Base-by-base conservation (phyloP, 2,113 vertebrate species). In the Scortum barcoo region DNA sequence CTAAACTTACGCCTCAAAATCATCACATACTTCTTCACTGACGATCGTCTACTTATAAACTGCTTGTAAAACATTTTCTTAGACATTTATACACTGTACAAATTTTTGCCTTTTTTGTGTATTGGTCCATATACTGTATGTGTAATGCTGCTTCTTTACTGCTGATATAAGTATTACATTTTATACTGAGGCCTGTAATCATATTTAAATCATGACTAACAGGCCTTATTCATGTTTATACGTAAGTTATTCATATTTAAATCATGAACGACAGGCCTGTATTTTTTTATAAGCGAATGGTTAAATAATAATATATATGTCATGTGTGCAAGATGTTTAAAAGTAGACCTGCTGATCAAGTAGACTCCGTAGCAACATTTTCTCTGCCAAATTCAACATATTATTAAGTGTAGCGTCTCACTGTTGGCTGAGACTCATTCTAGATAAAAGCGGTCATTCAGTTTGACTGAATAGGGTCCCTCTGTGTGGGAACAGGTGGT, bases 141-240 rank as follows among this genome's bases (percentile, higher is more conserved):
- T 85, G 88, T 87, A 74, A 82, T 86, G 91, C 92, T 93, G 91
- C 93, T 93, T 89, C 83, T 89, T 67, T 79, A 86, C 86, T 85
- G 87, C 86, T 89, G 83, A 85, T 89, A 60, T 53, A 77, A 69
- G 63, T 86, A 70, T 88, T 65, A 81, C 73, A 86, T 93, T 93
- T 93, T 93, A 81, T 93, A 94, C 89, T 1, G 75, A 93, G 89
- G 93, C 93, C 93, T 93, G 93, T 92, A 92, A 93, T 93, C 93
- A 94, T 94, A 93, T 93, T 93, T 94, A 94, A 94, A 94, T 90
- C 82, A 94, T 94, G 93, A 93, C 91, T 94, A 94, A 93, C 91
- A 91, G 93, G 93, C 93, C 93, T 94, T 94, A 94, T 91, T 80
- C 81, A 72, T 90, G 82, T 93, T 92, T 91, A 86, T 93, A 91